Conservation (phyloP, 2,113 vertebrate genomes). For the Anoura caudifer region DNA sequence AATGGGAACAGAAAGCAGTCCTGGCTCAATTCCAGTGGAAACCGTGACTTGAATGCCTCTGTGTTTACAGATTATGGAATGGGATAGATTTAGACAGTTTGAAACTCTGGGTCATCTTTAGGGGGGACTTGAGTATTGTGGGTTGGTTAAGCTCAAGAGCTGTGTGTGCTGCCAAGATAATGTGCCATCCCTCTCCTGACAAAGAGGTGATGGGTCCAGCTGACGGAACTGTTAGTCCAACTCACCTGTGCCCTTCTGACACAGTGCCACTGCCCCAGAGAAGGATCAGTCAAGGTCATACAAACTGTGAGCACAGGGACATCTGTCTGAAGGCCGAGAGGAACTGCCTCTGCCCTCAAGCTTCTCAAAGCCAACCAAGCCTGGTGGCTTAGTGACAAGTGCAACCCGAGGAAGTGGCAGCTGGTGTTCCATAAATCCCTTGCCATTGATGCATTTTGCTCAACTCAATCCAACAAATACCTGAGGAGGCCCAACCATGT, state of each 20-base stretch:
- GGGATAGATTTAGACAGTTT: neutral
- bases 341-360: neutral
- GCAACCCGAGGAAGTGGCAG: neutral
- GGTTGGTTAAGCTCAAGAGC: neutral
- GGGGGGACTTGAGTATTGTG: neutral
- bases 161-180: neutral
- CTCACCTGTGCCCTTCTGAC: neutral
- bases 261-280: too few relatives aligned
- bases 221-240: neutral
- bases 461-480: accelerated
- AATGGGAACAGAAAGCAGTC: neutral
- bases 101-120: neutral
- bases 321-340: neutral
- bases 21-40: neutral
- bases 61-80: neutral
- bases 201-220: neutral
- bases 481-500: neutral
- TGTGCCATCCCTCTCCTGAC: neutral
- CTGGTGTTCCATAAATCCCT: neutral
- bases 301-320: neutral
- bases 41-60: neutral
- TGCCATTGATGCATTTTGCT: too few relatives aligned
- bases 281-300: neutral
- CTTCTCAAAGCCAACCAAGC: neutral
- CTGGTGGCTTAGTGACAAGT: neutral